phyloP scores from a whole-genome alignment of 2,888 invertebrate genomes.

The Deilephila porcellus region DNA sequence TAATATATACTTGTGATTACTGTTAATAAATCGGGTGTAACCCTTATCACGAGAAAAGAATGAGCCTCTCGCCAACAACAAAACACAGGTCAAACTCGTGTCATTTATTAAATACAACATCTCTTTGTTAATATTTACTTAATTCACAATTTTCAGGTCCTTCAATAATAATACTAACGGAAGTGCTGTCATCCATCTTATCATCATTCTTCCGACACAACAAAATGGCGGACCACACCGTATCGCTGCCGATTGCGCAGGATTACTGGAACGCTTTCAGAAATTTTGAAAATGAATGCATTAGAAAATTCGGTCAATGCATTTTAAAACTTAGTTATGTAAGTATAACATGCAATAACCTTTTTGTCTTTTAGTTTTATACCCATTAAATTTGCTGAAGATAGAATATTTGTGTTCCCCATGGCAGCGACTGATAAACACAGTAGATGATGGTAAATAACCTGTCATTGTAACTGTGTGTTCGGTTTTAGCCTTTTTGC shows the following conservation, averaged over 20 bases:
- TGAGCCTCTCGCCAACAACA: too few species aligned
- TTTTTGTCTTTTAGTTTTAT: conserved; percentile 16
- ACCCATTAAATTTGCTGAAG: too few species aligned
- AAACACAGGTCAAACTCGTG: too few species aligned
- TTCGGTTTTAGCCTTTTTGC: too few species aligned
- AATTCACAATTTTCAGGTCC: conserved; percentile 63
- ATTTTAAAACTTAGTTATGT: conserved; percentile 67
- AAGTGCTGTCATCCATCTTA: conserved; percentile 72
- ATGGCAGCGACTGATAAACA: too few species aligned
- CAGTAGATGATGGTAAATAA: too few species aligned
- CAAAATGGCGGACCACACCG: conserved; percentile 80
- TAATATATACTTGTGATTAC: too few species aligned
- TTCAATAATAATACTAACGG: conserved; percentile 67
- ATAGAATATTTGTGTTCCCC: too few species aligned
- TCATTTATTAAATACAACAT: too few species aligned
- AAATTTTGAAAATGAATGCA: conserved; percentile 63
- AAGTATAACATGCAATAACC: conserved; percentile 46
- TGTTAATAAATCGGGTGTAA: too few species aligned
- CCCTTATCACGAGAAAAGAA: too few species aligned
- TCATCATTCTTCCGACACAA: conserved; percentile 66
- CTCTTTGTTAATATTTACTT: background rate
- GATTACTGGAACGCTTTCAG: conserved; percentile 69
- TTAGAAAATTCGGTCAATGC: conserved; percentile 68
- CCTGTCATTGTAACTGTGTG: too few species aligned
- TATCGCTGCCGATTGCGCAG: conserved; percentile 68